Base-by-base conservation (phyloP, 2,888 invertebrate species). In the Phragmatobia fuliginosa region DNA sequence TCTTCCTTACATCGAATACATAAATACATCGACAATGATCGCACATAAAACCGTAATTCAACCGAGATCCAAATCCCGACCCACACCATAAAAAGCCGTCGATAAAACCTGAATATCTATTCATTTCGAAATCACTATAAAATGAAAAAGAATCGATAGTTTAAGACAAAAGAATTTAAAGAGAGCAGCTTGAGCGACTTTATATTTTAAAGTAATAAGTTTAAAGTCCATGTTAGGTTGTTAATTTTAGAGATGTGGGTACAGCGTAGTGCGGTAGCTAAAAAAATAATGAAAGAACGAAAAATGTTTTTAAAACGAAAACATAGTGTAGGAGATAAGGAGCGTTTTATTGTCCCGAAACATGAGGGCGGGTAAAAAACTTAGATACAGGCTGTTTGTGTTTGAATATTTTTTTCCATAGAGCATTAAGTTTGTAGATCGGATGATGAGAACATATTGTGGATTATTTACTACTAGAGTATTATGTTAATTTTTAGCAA, bases 321-420 rank as follows among this genome's bases (percentile, higher is more conserved):
- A 92, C 90, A 91, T 88, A 91, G 88, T 87, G 84, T 83, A 88
- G 83, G 80, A 90, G 91, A 91, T 92, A 91, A 92, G 90, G 85
- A 86, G 82, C 87, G 88, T 91, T 92, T 83, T 91, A 90, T 90
- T 91, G 90, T 90, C 80, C 85, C 84, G 77, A 87, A 85, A 85
- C 88, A 91, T 91, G 89, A 83, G 90, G 91, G 92, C 91, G 85
- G 83, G 81, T 83, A 85, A 88, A 87, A 88, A 85, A 86, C 83
- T 78, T 73, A 74, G 71, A 80, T 79, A 86, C 72, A 82, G 82
- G 78, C 72, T 74, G 81, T 71, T 75, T 74, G 70, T 78, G 68
- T 76, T 80, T 49, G 31, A 33, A 68, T 70, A 70, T 67, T 71
- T 59, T 68, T 70, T 56, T 56, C 56, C 16, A 56, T 28, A 16